Evolutionary conservation across 2,888 invertebrate species (phyloP).

Genomic region (Cylindroiulus punctatus): DNA sequence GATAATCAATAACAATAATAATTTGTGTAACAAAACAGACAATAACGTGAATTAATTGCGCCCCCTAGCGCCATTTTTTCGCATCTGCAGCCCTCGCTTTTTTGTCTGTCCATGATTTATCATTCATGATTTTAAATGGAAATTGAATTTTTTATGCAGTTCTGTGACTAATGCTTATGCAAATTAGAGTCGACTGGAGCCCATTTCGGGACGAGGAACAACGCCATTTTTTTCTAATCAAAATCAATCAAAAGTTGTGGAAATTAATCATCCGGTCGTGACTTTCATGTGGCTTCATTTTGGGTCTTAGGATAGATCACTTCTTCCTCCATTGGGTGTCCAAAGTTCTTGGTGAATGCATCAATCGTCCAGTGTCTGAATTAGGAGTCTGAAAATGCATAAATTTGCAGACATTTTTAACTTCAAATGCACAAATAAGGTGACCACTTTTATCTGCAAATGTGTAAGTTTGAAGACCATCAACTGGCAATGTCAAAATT

Average conservation of each 20-base stretch:
- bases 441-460: too few species aligned
- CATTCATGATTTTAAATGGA: conserved; percentile 14
- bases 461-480: too few species aligned
- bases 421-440: too few species aligned
- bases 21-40: not conserved
- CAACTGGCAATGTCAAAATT: too few species aligned
- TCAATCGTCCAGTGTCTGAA: too few species aligned
- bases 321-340: too few species aligned
- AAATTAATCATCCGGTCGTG: not conserved
- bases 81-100: not conserved
- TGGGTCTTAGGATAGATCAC: too few species aligned
- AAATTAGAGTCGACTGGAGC: not conserved
- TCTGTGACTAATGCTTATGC: not conserved
- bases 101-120: not conserved
- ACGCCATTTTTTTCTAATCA: not conserved
- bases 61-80: not conserved
- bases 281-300: too few species aligned
- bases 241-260: not conserved
- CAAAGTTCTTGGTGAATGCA: too few species aligned
- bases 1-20: too few species aligned
- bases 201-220: not conserved
- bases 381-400: too few species aligned
- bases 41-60: not conserved
- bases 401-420: too few species aligned
- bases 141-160: conserved; percentile 4